Evolutionary conservation across 2,113 vertebrate genomes (phyloP), one percentile per base, ranked within the genome.

Genomic region (Pelodiscus sinensis): DNA sequence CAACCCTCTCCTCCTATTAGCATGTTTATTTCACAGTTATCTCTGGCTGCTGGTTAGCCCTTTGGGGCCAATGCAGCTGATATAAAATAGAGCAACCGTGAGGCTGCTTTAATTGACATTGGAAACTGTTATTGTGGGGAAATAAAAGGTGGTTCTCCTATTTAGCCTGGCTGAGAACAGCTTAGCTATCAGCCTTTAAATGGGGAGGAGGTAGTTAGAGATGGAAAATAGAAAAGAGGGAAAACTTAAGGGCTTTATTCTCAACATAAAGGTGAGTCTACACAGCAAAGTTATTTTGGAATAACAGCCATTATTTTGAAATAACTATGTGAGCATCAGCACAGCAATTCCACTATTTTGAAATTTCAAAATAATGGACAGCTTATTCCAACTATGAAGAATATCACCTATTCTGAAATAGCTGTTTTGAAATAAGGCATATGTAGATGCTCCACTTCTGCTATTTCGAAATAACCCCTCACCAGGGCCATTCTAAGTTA

Each of bases 1-100:
- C 95, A 95, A 93, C 82, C 92, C 90, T 29, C 62, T 82, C 84
- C 84, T 11, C 51, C 79, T 92, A 85, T 84, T 95, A 82, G 91
- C 84, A 56, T 87, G 51, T 38, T 79, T 86, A 84, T 95, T 88
- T 56, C 57, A 78, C 57, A 22, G 18, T 90, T 87, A 94, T 93
- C 82, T 7, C 56, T 88, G 57, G 2, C 84, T 90, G 25, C 35
- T 90, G 60, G 57, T 89, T 18, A 92, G 82, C 18, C 54, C 92
- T 78, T n/a, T 92, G 52, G 35, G 83, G 58, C 92, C n/a, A 92
- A 51, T 21, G 14, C 10, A 71, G 8, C 22, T 73, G 35, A 54
- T 50, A 79, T 78, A 75, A 89, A 92, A 89, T 27, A 38, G 44
- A 92, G 51, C 88, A 81, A 24, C 77, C 5, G 0, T 6, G 29